Evolutionary conservation across 2,113 vertebrate genomes (phyloP), one percentile per base, ranked within the genome.

Genomic region (Takifugu flavidus): DNA sequence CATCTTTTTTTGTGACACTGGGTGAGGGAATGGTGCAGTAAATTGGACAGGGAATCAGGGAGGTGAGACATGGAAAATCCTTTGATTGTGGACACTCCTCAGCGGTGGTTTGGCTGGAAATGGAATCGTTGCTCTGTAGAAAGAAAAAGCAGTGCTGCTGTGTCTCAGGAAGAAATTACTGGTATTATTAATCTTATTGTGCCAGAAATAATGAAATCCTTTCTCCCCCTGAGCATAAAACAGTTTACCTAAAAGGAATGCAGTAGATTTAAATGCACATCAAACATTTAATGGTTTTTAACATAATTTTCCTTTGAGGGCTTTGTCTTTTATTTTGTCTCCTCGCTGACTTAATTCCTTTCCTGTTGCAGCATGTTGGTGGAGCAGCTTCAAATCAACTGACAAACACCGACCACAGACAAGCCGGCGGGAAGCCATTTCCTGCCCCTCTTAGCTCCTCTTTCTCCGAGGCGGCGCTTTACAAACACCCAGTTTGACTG

Each of bases 331-430:
- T 25, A 73, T 83, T 79, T 72, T 12, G 62, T 77, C 80, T 78
- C 67, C 63, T 71, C 13, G 39, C 74, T 59, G 72, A 84, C 77
- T 82, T 84, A 86, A 87, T 88, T 87, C 81, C 82, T 83, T 82
- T 85, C 89, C 70, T 89, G 89, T 88, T 59, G 31, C 72, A 72
- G 67, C 89, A 79, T 71, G 89, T 85, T 57, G 73, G 76, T 59
- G 77, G 61, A 77, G 81, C 73, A 64, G 74, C 86, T 88, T 88
- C 80, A 84, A 81, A 87, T 83, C 78, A 56, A 77, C 86, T 82
- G 70, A 86, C 84, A 87, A 87, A 87, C 77, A 84, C 66, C 79
- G 74, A 79, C 82, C 85, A 86, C 77, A 89, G 86, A 87, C 79
- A 84, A 75, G 74, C 82, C 67, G 79, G 70, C 74, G 75, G 82